These are phyloP conservation scores for Hanleya hanleyi DNA, from an alignment of 2,888 invertebrate species.

Conservation along the genomic window DNA sequence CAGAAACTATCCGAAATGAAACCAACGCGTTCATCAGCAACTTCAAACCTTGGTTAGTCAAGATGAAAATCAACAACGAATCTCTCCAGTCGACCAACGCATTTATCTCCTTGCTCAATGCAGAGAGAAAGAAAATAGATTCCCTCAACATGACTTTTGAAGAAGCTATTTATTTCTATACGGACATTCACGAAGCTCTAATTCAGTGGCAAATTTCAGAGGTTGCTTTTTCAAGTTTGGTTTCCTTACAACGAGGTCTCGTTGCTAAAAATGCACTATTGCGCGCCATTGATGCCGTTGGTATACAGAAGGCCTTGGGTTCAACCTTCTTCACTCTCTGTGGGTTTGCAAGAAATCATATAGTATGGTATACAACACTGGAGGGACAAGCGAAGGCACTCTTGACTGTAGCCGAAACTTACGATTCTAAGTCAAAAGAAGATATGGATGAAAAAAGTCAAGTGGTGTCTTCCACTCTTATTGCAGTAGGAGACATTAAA, in stretches of 20 bases:
- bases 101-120: not conserved
- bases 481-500: not conserved
- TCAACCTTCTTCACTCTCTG: not conserved
- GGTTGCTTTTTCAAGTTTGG: not conserved
- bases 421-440: not conserved
- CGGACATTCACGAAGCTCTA: not conserved
- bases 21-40: not conserved
- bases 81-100: too few relatives aligned
- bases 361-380: not conserved
- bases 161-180: not conserved
- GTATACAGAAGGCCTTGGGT: conserved; percentile 7
- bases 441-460: too few relatives aligned
- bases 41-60: not conserved
- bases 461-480: not conserved
- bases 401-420: not conserved
- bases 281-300: not conserved
- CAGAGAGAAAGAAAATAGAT: not conserved
- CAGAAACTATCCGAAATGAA: not conserved
- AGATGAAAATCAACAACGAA: not conserved
- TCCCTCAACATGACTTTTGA: not conserved
- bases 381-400: not conserved
- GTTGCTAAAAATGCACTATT: not conserved
- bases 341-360: too few relatives aligned
- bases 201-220: not conserved
- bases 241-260: not conserved